Percentiles rank a stretch among this genome's conserved stretches.
Conservation (phyloP, 2,113 vertebrate genomes). For the Entosphenus tridentatus region DNA sequence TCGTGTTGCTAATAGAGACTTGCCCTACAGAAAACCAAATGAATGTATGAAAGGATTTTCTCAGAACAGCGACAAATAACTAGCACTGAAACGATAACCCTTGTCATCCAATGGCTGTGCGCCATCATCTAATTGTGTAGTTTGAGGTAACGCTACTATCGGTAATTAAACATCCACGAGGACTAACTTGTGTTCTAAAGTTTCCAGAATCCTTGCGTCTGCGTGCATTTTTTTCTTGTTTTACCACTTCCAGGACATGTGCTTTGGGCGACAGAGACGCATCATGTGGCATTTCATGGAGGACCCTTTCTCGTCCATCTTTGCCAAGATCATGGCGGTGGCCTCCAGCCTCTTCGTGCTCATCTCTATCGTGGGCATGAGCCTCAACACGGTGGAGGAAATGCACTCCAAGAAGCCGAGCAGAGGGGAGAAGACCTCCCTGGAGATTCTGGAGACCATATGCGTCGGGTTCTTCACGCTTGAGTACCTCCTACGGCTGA, state of each 20-base stretch:
- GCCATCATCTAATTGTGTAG: too few species aligned
- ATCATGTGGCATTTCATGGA: conserved; percentile 37
- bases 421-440: conserved; percentile 19
- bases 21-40: too few species aligned
- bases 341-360: conserved; percentile 42
- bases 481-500: conserved; percentile 33
- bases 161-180: too few species aligned
- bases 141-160: too few species aligned
- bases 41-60: too few species aligned
- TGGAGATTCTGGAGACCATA: conserved; percentile 35
- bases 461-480: conserved; percentile 41
- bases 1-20: too few species aligned
- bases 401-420: conserved; percentile 20
- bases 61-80: too few species aligned
- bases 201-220: too few species aligned
- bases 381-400: conserved; percentile 44
- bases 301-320: conserved; percentile 34
- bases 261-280: conserved; percentile 22
- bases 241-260: conserved; percentile 26
- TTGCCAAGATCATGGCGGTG: conserved; percentile 32
- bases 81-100: too few species aligned
- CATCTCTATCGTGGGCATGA: conserved; percentile 39
- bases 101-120: too few species aligned
- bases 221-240: too few species aligned
- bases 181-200: too few species aligned